Conservation (phyloP, 2,113 vertebrate genomes). For the Pongo abelii region DNA sequence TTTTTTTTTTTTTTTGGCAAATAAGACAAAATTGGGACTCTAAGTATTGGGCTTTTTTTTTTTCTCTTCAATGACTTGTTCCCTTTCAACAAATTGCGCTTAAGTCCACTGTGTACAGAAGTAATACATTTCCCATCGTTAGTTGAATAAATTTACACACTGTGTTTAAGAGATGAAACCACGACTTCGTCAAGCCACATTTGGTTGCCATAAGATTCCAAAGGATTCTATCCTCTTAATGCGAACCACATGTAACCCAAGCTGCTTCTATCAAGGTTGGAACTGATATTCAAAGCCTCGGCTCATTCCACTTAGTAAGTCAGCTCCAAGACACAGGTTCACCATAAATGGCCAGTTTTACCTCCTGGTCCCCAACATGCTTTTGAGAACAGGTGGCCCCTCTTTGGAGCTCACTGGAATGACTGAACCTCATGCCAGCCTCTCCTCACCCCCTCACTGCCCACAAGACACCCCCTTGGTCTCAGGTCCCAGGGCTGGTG, state of each 20-base stretch:
- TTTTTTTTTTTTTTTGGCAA: conserved; percentile 78
- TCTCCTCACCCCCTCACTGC: background rate
- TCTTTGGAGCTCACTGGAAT: conserved; percentile 50
- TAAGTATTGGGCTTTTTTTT: conserved; percentile 62
- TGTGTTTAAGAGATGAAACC: conserved; percentile 56
- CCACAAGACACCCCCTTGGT: conserved; percentile 65
- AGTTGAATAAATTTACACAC: conserved; percentile 9
- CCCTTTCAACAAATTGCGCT: conserved; percentile 68
- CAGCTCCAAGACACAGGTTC: background rate
- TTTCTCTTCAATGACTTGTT: conserved; percentile 57
- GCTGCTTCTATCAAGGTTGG: background rate
- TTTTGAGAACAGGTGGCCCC: conserved; percentile 56
- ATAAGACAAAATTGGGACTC: conserved; percentile 78
- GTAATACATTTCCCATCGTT: conserved; percentile 39
- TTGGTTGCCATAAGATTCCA: background rate
- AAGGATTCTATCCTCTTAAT: background rate
- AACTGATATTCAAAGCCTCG: background rate
- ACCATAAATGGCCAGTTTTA: background rate
- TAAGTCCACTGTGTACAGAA: conserved; percentile 1
- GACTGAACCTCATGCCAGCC: conserved; percentile 54
- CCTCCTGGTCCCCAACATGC: background rate
- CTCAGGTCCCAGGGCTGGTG: conserved; percentile 72
- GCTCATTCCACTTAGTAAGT: background rate
- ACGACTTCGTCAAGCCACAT: conserved; percentile 40
- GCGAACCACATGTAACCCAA: background rate